These are phyloP conservation scores for Trichopria drosophilae DNA, from an alignment of 2,888 invertebrate species.

Conservation along the genomic window DNA sequence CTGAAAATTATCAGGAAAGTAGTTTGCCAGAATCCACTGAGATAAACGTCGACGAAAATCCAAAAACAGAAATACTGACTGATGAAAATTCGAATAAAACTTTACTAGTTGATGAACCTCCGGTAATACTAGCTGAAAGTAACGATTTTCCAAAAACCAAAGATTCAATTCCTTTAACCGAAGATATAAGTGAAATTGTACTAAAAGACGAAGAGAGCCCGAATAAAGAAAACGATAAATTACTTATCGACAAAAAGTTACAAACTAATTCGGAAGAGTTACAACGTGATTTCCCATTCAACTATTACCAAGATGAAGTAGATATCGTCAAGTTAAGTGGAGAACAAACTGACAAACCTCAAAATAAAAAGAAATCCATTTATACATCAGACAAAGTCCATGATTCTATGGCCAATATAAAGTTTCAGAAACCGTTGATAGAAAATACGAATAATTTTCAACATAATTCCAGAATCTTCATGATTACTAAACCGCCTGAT, in stretches of 20 bases:
- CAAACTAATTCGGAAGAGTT: constrained; percentile 50
- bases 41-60: too few species aligned
- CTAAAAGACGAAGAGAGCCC: neutral
- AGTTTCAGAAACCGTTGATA: too few species aligned
- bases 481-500: too few species aligned
- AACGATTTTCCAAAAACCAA: neutral
- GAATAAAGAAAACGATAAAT: neutral
- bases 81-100: neutral
- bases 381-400: too few species aligned
- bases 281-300: constrained; percentile 57
- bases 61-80: too few species aligned
- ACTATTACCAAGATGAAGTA: constrained; percentile 57
- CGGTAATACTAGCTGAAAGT: neutral
- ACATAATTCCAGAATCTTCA: too few species aligned
- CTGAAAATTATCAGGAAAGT: too few species aligned
- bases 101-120: neutral
- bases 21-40: too few species aligned
- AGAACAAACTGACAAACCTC: too few species aligned
- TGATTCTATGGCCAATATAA: too few species aligned
- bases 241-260: neutral
- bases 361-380: too few species aligned
- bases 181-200: constrained; percentile 15
- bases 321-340: constrained; percentile 59
- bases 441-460: too few species aligned
- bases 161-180: neutral